Conservation (phyloP, 1,140 invertebrate species). For the Palaemon carinicauda region DNA sequence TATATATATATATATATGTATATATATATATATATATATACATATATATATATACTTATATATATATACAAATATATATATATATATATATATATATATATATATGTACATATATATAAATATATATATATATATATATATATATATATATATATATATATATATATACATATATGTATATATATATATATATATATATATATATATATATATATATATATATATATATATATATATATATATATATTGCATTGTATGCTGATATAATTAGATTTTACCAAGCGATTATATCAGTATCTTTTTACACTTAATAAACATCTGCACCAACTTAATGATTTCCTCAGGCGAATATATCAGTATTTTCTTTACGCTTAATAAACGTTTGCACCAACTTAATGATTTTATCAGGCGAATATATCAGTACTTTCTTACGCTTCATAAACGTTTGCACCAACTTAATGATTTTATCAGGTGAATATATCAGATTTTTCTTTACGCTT, state of each 20-base stretch:
- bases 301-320: too few species aligned
- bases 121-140: constrained; percentile 2
- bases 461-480: too few species aligned
- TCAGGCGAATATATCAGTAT: too few species aligned
- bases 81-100: constrained; percentile 24
- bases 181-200: background rate
- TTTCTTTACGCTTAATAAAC: too few species aligned
- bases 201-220: background rate
- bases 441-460: too few species aligned
- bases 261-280: too few species aligned
- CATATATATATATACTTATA: constrained; percentile 13
- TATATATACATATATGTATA: background rate
- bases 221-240: background rate
- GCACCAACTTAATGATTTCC: too few species aligned
- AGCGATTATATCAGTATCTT: too few species aligned
- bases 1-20: constrained; percentile 23
- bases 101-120: background rate
- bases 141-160: background rate
- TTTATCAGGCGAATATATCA: too few species aligned
- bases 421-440: too few species aligned
- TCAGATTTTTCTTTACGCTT: too few species aligned
- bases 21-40: constrained; percentile 26
- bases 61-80: constrained; percentile 21
- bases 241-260: background rate
- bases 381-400: too few species aligned